Percentiles rank a stretch among this genome's conserved stretches.
Conservation (phyloP, 1,140 invertebrate species). For the Batillaria attramentaria region DNA sequence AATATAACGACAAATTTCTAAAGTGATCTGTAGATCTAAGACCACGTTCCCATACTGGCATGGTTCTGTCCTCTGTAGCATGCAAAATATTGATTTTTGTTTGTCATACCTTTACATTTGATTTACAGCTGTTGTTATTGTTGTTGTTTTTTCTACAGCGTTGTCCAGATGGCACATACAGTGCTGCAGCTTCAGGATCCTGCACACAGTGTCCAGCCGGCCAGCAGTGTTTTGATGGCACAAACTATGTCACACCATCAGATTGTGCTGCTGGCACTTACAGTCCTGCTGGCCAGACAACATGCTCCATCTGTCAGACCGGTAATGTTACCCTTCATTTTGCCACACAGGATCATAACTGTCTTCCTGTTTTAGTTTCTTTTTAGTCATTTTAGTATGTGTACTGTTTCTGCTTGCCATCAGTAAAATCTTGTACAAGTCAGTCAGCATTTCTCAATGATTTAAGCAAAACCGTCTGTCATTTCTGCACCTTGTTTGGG, state of each 20-base stretch:
- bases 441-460: too few relatives aligned
- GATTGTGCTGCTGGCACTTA: conserved; percentile 57
- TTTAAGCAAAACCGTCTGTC: too few relatives aligned
- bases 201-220: conserved; percentile 61
- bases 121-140: too few relatives aligned
- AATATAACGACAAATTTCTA: too few relatives aligned
- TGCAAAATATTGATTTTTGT: too few relatives aligned
- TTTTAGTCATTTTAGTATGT: conserved; percentile 15
- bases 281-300: conserved; percentile 48
- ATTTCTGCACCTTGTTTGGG: too few relatives aligned
- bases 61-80: too few relatives aligned
- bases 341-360: background rate
- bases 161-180: conserved; percentile 62
- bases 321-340: conserved; percentile 43
- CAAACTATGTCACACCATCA: conserved; percentile 42
- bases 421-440: too few relatives aligned
- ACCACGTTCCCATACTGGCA: too few relatives aligned
- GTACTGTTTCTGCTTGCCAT: too few relatives aligned
- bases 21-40: too few relatives aligned
- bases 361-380: background rate
- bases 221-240: conserved; percentile 59
- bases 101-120: too few relatives aligned
- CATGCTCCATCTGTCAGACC: conserved; percentile 50
- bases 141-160: conserved; percentile 40
- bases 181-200: conserved; percentile 42